Base-by-base conservation (phyloP, 2,113 vertebrate genomes). In the Oceanites oceanicus region DNA sequence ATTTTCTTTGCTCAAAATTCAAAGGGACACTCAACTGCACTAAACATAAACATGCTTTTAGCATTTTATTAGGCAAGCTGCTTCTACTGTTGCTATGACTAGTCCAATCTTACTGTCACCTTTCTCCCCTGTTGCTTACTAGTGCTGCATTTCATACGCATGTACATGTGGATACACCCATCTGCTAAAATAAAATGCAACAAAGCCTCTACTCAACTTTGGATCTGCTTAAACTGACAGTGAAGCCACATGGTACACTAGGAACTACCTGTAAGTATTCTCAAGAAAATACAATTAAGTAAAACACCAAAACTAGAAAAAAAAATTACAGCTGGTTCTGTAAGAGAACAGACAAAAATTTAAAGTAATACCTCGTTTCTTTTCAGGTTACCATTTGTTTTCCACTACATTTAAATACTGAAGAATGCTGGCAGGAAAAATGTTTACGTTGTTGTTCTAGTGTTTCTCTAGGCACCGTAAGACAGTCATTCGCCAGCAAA, bases 401-500 rank as follows among this genome's bases (percentile, higher is more conserved):
- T 92, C 66, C 32, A 15, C 13, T 79, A 23, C 15, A 29, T 45
- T 79, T 65, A 94, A 88, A 77, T 49, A 55, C 25, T n/a, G 23
- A 76, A 94, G 59, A 92, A 73, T 36, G 42, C 45, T 52, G 40
- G 34, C 73, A 90, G 66, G 44, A 71, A 66, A 92, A 52, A 61
- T 26, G 56, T 22, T 86, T 52, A 79, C 93, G 79, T 38, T 75
- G 62, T 87, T 86, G 63, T 53, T 86, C 55, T 70, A 67, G 52
- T 26, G 4, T 59, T 92, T 85, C 62, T 83, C 59, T 56, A 89
- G 93, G 81, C 47, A 96, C 59, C 15, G 2, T 36, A 61, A 87
- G 72, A 91, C 62, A 96, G 94, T 84, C 42, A 84, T 96, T 95
- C 77, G 68, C 79, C 88, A 78, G 77, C 96, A 97, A 91, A 97